These are phyloP conservation scores for Nemotelus nigrinus DNA, from an alignment of 2,888 invertebrate genomes.

Conservation along the genomic window DNA sequence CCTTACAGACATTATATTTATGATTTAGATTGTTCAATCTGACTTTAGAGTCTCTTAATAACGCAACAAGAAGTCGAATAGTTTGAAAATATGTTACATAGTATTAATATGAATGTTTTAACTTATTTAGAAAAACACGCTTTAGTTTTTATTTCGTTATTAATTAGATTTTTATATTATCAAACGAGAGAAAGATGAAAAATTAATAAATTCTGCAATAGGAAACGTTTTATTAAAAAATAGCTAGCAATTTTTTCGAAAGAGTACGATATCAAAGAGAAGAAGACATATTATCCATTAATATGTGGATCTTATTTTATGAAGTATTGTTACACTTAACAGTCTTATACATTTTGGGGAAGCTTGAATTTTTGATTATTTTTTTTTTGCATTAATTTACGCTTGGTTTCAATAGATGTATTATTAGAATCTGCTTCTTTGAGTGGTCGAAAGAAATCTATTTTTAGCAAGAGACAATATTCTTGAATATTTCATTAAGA, in stretches of 20 bases:
- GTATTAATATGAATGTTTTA: background rate
- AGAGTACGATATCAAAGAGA: background rate
- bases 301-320: background rate
- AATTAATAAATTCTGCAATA: background rate
- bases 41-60: constrained; percentile 21
- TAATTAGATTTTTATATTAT: background rate
- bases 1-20: too few relatives aligned
- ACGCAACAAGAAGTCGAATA: constrained; percentile 18
- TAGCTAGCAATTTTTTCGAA: background rate
- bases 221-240: too few relatives aligned
- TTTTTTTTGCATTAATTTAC: background rate
- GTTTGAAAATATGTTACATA: too few relatives aligned
- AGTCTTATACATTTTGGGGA: constrained; percentile 44
- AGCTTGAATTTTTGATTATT: background rate
- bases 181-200: background rate
- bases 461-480: too few relatives aligned
- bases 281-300: background rate
- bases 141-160: background rate
- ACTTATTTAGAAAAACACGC: constrained; percentile 27
- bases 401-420: background rate
- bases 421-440: too few relatives aligned
- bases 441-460: too few relatives aligned
- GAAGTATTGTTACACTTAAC: constrained; percentile 34
- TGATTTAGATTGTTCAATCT: too few relatives aligned
- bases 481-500: too few relatives aligned